Evolutionary conservation across 2,888 invertebrate species (phyloP).

Genomic region (Steromphala cineraria): DNA sequence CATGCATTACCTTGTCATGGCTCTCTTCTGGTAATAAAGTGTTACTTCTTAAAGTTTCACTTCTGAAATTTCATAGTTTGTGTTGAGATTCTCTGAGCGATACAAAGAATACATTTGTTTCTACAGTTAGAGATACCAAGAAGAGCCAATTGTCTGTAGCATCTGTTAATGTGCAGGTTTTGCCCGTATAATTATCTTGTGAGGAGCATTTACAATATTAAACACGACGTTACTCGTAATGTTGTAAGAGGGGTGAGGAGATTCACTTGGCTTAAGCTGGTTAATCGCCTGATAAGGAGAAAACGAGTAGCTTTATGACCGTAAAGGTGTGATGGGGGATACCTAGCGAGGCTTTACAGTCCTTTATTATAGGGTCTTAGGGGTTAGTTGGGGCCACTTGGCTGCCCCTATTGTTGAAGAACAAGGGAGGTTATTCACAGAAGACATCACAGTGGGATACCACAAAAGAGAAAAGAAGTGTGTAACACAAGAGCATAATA

Average conservation of each 20-base stretch:
- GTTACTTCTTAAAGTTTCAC: no score
- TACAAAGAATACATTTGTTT: no score
- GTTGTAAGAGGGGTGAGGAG: not conserved
- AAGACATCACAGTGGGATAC: constrained; percentile 1
- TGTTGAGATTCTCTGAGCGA: no score
- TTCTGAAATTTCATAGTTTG: no score
- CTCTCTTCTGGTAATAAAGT: no score
- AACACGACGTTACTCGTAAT: not conserved
- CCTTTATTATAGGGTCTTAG: not conserved
- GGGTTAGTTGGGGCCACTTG: not conserved
- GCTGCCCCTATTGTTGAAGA: not conserved
- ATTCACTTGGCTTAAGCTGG: not conserved
- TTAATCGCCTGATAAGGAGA: not conserved
- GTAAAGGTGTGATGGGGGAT: not conserved
- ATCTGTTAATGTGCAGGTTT: no score
- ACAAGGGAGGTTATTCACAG: not conserved
- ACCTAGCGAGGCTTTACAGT: not conserved
- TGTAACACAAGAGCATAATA: not conserved
- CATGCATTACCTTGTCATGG: no score
- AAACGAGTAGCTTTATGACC: constrained; percentile 1
- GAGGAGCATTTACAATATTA: not conserved
- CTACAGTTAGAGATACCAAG: no score
- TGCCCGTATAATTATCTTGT: no score
- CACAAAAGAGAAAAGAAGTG: constrained; percentile 4
- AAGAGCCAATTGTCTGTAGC: no score